Evolutionary conservation across 2,888 invertebrate species (phyloP).

Genomic region (Rhyacophila evoluta): DNA sequence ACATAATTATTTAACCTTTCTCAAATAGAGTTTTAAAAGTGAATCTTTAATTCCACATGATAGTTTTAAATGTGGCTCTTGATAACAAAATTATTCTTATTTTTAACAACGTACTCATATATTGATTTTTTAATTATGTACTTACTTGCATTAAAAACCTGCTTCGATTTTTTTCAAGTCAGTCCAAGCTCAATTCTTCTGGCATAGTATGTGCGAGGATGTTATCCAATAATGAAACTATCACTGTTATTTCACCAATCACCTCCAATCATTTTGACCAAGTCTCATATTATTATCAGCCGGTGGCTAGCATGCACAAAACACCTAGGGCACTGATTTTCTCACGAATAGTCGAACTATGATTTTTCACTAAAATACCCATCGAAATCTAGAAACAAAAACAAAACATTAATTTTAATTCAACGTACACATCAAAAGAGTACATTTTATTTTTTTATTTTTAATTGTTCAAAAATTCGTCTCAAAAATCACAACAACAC

Average conservation of each 20-base stretch:
- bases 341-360: neutral
- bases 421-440: too few species aligned
- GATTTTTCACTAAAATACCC: neutral
- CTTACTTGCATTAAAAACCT: neutral
- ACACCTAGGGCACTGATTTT: neutral
- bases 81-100: too few species aligned
- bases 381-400: conserved; percentile 4
- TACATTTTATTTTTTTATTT: too few species aligned
- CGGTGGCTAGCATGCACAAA: neutral
- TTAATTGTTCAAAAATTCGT: too few species aligned
- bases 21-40: too few species aligned
- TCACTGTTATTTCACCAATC: conserved; percentile 3
- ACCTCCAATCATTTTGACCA: conserved; percentile 6
- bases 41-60: too few species aligned
- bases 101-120: too few species aligned
- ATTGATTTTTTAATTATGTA: neutral
- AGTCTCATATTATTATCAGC: neutral
- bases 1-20: too few species aligned
- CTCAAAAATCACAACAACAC: too few species aligned
- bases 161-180: neutral
- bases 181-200: neutral
- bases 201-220: neutral
- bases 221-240: neutral
- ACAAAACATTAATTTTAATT: too few species aligned
- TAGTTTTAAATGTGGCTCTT: too few species aligned